phyloP scores from a whole-genome alignment of 2,113 vertebrate species.

The Abramis brama region DNA sequence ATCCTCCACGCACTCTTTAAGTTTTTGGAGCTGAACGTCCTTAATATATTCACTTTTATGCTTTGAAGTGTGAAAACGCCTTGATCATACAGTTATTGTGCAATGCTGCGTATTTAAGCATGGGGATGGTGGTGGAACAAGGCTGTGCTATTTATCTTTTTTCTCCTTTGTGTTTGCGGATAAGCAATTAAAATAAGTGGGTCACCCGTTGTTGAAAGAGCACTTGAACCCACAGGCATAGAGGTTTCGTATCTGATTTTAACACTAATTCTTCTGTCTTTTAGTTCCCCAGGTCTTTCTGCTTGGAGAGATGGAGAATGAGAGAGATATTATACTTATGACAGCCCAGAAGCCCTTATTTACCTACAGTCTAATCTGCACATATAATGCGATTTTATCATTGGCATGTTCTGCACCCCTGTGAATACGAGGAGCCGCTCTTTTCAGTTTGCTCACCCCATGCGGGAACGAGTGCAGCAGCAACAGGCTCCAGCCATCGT shows the following conservation, averaged over 20 bases:
- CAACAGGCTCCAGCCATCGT: constrained; percentile 45
- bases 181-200: constrained; percentile 82
- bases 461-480: not conserved
- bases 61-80: constrained; percentile 69
- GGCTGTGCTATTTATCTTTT: constrained; percentile 67
- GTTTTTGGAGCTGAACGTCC: constrained; percentile 63
- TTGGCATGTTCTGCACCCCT: constrained; percentile 46
- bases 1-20: constrained; percentile 50
- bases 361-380: constrained; percentile 55
- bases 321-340: constrained; percentile 47
- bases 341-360: constrained; percentile 56
- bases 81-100: constrained; percentile 71
- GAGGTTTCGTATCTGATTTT: constrained; percentile 65
- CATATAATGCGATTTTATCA: constrained; percentile 56
- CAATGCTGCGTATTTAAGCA: constrained; percentile 69
- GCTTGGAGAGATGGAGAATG: constrained; percentile 44
- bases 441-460: not conserved
- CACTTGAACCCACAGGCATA: constrained; percentile 61
- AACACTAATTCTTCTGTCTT: constrained; percentile 55
- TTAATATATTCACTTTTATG: constrained; percentile 76
- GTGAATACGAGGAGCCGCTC: constrained; percentile 1
- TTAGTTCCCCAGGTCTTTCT: constrained; percentile 54
- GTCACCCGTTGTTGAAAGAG: constrained; percentile 74
- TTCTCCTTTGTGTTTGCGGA: constrained; percentile 70
- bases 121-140: constrained; percentile 67